phyloP scores from a whole-genome alignment of 2,797 vertebrate species.

The Ateles fusciceps region DNA sequence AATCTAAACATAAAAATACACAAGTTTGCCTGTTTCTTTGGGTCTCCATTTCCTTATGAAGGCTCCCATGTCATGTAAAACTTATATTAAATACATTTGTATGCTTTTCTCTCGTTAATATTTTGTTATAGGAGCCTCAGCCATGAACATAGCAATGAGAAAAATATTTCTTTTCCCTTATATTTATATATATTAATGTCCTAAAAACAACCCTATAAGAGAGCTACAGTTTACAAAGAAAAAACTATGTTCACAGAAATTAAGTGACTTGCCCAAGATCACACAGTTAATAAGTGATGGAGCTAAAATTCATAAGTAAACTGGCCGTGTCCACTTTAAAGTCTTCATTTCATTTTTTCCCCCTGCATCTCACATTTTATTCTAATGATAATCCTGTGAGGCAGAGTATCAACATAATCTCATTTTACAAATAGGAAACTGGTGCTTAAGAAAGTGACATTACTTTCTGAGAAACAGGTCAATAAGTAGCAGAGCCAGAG shows the following conservation, averaged over 20 bases:
- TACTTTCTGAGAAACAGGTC: conserved; percentile 15
- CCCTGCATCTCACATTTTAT: conserved; percentile 23
- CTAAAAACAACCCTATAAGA: conserved; percentile 33
- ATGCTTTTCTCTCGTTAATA: neutral
- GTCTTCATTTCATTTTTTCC: neutral
- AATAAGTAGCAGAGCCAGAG: neutral
- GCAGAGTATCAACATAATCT: neutral
- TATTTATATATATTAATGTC: neutral
- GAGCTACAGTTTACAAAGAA: neutral
- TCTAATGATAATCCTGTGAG: neutral
- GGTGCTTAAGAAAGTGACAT: neutral
- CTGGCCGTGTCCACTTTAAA: neutral
- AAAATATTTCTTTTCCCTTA: neutral
- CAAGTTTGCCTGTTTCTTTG: neutral
- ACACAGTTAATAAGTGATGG: neutral
- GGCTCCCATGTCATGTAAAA: neutral
- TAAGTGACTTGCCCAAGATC: conserved; percentile 20
- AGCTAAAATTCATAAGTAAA: conserved; percentile 27
- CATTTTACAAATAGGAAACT: conserved; percentile 41
- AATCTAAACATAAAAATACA: neutral
- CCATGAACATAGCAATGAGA: neutral
- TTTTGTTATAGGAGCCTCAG: neutral
- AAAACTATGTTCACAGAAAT: conserved; percentile 35
- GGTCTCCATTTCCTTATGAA: neutral
- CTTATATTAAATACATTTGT: neutral